Evolutionary conservation across 2,113 vertebrate genomes (phyloP).

Genomic region (Sapajus apella): DNA sequence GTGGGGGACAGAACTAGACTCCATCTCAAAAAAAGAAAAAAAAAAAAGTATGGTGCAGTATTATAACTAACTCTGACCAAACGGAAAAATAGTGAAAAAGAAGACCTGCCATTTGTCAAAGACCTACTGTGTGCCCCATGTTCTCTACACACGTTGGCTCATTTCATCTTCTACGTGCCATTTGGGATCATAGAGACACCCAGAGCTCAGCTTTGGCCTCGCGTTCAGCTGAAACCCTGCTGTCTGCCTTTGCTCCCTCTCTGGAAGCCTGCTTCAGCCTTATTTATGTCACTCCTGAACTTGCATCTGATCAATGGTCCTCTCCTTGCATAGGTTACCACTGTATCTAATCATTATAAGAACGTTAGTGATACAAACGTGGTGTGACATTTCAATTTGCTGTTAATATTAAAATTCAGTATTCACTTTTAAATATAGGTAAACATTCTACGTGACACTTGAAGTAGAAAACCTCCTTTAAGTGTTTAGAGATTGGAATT

Average conservation of each 20-base stretch:
- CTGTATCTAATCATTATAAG: not conserved
- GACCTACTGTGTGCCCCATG: not conserved
- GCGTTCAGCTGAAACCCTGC: not conserved
- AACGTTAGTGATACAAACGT: not conserved
- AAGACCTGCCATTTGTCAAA: not conserved
- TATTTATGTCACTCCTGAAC: not conserved
- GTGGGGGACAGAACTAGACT: too few relatives aligned
- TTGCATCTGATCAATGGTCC: not conserved
- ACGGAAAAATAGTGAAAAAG: not conserved
- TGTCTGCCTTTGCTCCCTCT: not conserved
- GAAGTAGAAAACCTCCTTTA: not conserved
- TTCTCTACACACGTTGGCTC: not conserved
- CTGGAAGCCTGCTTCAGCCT: not conserved
- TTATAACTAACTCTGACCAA: not conserved
- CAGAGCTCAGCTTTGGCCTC: not conserved
- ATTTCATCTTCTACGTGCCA: not conserved
- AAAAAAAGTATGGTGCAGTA: not conserved
- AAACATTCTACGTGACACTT: not conserved
- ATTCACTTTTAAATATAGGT: not conserved
- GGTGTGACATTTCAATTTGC: not conserved
- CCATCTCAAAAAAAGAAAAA: too few relatives aligned
- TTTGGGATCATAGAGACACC: not conserved
- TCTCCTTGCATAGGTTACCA: not conserved
- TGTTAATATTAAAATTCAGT: not conserved
- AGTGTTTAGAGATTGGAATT: not conserved